These are phyloP conservation scores for Mnemiopsis leidyi DNA, from an alignment of 37 sponge, comb jelly and placozoan genomes.

Conservation along the genomic window DNA sequence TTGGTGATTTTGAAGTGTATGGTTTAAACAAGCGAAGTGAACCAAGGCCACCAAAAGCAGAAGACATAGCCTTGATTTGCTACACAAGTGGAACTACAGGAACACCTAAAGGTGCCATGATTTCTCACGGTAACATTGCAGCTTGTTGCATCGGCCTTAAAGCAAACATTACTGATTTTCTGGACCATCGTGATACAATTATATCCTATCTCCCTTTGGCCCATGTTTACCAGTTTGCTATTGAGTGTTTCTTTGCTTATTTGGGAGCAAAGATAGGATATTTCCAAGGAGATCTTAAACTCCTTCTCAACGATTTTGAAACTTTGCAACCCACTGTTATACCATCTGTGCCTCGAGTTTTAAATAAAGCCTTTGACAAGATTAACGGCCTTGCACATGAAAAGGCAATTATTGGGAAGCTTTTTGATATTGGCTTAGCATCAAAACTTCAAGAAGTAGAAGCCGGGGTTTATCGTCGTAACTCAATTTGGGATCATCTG, in stretches of 20 bases:
- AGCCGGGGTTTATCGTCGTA: not conserved
- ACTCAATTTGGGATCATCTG: slow-evolving; percentile 43
- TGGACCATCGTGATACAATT: not conserved
- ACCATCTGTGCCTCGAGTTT: slow-evolving; percentile 44
- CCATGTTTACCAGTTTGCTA: slow-evolving; percentile 45
- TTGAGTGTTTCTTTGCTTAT: slow-evolving; percentile 56
- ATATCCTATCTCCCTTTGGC: slow-evolving; percentile 67
- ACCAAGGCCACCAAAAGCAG: slow-evolving; percentile 40
- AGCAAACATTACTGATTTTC: not conserved
- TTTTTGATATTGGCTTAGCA: not conserved
- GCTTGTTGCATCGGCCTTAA: slow-evolving; percentile 48
- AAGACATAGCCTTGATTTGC: slow-evolving; percentile 38
- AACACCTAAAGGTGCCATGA: slow-evolving; percentile 67
- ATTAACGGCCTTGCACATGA: not conserved
- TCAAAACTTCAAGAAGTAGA: slow-evolving; percentile 49
- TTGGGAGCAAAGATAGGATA: slow-evolving; percentile 62
- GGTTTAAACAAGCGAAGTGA: not conserved
- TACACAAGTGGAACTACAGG: slow-evolving; percentile 62
- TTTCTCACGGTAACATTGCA: slow-evolving; percentile 48
- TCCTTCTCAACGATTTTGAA: slow-evolving; percentile 61
- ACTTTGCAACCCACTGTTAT: slow-evolving; percentile 57
- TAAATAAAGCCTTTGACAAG: slow-evolving; percentile 58
- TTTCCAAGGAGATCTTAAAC: slow-evolving; percentile 47
- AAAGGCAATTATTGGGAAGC: not conserved
- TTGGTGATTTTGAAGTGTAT: not conserved